Evolutionary conservation across 2,888 invertebrate genomes (phyloP).

Genomic region (Rotaria socialis): DNA sequence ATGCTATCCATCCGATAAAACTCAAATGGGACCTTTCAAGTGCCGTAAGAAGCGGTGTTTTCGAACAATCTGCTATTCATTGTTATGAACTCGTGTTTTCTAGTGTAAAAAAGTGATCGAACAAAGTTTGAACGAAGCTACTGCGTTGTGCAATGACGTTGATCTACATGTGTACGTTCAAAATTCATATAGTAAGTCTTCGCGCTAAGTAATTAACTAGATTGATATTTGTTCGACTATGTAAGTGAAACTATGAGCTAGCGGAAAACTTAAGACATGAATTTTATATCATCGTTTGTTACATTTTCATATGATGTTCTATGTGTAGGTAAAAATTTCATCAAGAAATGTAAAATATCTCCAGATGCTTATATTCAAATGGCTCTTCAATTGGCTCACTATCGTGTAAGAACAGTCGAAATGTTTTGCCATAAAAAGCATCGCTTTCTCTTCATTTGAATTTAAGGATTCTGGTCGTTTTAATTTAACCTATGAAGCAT

Average conservation of each 20-base stretch:
- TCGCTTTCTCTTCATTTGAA: no score
- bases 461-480: conserved; percentile 72
- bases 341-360: conserved; percentile 84
- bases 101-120: conserved; percentile 70
- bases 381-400: conserved; percentile 86
- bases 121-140: conserved; percentile 68
- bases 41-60: not conserved
- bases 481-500: conserved; percentile 94
- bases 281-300: no score
- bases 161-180: conserved; percentile 82
- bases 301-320: no score
- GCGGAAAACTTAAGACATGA: no score
- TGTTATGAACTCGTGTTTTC: not conserved
- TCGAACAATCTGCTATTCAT: no score
- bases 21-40: conserved; percentile 73
- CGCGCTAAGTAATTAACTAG: no score
- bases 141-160: conserved; percentile 77
- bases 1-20: conserved; percentile 71
- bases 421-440: no score
- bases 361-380: conserved; percentile 95
- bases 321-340: conserved; percentile 74
- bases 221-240: no score
- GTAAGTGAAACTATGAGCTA: no score
- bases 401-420: conserved; percentile 63
- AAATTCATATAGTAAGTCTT: conserved; percentile 66